Conservation (phyloP, 2,113 vertebrate species). For the Sterrhoptilus dennistouni region DNA sequence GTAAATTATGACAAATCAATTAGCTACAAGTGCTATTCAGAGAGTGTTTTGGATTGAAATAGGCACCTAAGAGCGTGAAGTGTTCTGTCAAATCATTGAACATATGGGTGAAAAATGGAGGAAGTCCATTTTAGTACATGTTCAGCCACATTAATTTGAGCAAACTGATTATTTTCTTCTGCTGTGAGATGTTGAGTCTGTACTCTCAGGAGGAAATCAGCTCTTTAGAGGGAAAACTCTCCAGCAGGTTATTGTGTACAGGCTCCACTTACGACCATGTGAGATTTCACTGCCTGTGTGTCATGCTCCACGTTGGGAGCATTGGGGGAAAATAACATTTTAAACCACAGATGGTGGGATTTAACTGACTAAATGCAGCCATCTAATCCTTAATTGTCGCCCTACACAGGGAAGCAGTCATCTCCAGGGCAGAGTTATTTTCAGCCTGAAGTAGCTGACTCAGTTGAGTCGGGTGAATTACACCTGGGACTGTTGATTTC, state of each 20-base stretch:
- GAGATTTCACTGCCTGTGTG: background rate
- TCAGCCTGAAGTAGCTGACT: background rate
- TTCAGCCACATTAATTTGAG: slow-evolving; percentile 5
- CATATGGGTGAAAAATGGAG: background rate
- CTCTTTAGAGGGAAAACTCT: background rate
- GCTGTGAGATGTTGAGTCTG: background rate
- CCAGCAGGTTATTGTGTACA: background rate
- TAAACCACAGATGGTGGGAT: background rate
- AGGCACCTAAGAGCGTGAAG: background rate
- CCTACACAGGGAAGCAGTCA: background rate
- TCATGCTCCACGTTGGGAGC: fast-evolving
- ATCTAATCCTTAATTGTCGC: background rate
- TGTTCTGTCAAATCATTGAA: background rate
- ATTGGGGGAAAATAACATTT: background rate
- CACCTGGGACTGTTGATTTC: background rate
- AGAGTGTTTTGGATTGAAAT: background rate
- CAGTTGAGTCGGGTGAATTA: background rate
- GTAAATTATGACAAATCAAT: slow-evolving; percentile 7
- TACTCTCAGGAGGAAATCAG: background rate
- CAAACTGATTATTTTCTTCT: background rate
- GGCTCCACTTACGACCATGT: background rate
- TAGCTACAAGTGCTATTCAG: slow-evolving; percentile 1
- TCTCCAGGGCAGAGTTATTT: background rate
- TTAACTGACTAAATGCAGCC: background rate
- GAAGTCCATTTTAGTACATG: background rate